Evolutionary conservation across 2,113 vertebrate species (phyloP).

Genomic region (cattle (Bos taurus)): DNA sequence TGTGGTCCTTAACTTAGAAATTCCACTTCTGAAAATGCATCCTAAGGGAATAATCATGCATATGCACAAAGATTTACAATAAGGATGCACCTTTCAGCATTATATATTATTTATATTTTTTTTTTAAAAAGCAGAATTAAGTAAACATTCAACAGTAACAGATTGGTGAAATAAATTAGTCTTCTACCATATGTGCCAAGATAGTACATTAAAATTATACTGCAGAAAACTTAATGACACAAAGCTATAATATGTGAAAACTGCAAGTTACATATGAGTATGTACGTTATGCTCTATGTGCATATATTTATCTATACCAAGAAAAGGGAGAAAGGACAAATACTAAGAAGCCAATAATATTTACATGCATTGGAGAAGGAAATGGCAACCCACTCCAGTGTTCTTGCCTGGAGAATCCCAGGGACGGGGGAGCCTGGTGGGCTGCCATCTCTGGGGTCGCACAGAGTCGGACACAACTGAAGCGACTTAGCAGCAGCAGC

Average conservation of each 20-base stretch:
- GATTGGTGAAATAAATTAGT: neutral
- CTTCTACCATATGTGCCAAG: neutral
- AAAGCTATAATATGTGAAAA: neutral
- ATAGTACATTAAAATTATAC: neutral
- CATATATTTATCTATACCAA: neutral
- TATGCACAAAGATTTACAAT: neutral
- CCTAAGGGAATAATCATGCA: neutral
- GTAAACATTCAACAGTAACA: neutral
- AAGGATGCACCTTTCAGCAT: neutral
- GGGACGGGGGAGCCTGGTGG: too few species aligned
- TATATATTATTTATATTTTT: neutral
- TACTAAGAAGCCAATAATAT: neutral
- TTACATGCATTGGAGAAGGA: neutral
- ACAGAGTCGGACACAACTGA: too few species aligned
- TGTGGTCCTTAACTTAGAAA: neutral
- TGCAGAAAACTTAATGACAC: neutral
- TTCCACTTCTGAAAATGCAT: neutral
- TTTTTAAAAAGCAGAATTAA: neutral
- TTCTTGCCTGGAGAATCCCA: too few species aligned
- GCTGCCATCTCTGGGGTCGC: too few species aligned
- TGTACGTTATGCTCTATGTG: neutral
- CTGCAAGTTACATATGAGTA: neutral
- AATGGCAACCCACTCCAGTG: too few species aligned
- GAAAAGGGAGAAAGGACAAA: neutral
- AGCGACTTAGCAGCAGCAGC: too few species aligned